Conservation (phyloP, 2,888 invertebrate species). For the Amiota minor region DNA sequence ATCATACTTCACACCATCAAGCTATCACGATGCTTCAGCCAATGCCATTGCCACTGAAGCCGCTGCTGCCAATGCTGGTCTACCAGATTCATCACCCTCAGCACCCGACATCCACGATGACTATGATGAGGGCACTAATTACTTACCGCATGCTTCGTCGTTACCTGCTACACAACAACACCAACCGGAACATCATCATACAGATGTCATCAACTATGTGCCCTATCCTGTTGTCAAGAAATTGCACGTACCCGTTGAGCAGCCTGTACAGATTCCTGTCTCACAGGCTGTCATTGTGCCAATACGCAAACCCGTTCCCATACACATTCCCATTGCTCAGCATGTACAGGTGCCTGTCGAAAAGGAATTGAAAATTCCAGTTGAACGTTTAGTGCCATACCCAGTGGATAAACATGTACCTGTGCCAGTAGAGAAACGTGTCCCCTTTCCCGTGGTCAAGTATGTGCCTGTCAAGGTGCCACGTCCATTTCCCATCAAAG, state of each 20-base stretch:
- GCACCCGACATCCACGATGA: slow-evolving; percentile 45
- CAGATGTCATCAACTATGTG: slow-evolving; percentile 78
- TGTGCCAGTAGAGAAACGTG: slow-evolving; percentile 83
- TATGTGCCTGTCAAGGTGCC: slow-evolving; percentile 83
- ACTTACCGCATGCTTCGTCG: slow-evolving; percentile 50
- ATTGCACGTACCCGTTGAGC: slow-evolving; percentile 81
- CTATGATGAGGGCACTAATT: slow-evolving; percentile 57
- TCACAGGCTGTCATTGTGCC: slow-evolving; percentile 85
- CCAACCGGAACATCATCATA: slow-evolving; percentile 62
- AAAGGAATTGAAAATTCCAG: slow-evolving; percentile 77
- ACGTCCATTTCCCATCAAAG: slow-evolving; percentile 85
- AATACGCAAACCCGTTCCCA: slow-evolving; percentile 84
- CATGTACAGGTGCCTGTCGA: slow-evolving; percentile 83
- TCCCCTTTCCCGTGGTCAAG: slow-evolving; percentile 81
- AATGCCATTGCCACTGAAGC: slow-evolving; percentile 25
- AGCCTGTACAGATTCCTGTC: slow-evolving; percentile 83
- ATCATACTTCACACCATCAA: slow-evolving; percentile 8
- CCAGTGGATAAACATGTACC: slow-evolving; percentile 83
- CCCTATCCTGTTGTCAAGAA: slow-evolving; percentile 82
- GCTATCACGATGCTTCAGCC: background rate
- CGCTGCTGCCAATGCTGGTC: background rate
- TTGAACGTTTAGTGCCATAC: slow-evolving; percentile 80
- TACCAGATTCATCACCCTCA: slow-evolving; percentile 11
- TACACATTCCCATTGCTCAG: slow-evolving; percentile 83
- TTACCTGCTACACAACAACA: slow-evolving; percentile 36